Evolutionary conservation across 2,797 vertebrate genomes (phyloP).

Genomic region (Spatula versicolor): DNA sequence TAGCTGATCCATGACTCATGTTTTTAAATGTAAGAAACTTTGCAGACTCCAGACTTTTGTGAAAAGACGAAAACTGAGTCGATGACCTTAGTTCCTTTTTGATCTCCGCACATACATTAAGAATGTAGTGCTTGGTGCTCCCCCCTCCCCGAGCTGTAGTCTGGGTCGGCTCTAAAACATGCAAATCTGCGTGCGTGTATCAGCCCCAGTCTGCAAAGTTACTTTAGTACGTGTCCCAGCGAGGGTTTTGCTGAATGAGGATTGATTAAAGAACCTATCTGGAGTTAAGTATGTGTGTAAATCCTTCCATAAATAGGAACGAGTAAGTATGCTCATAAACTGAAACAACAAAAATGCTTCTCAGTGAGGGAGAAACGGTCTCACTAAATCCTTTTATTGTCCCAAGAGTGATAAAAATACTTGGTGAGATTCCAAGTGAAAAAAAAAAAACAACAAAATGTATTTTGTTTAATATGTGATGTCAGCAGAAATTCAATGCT

Average conservation of each 20-base stretch:
- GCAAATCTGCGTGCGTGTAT: background rate
- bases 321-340: constrained; percentile 42
- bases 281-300: constrained; percentile 53
- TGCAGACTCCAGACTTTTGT: background rate
- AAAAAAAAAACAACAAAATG: constrained; percentile 22
- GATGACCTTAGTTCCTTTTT: background rate
- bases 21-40: constrained; percentile 4
- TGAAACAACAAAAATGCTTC: constrained; percentile 40
- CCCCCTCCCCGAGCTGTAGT: background rate
- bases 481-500: constrained; percentile 50
- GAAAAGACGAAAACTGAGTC: background rate
- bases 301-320: constrained; percentile 53
- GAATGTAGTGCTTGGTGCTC: background rate
- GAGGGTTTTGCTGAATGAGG: constrained; percentile 50
- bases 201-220: constrained; percentile 12
- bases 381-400: constrained; percentile 10
- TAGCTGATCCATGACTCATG: background rate
- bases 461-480: constrained; percentile 53
- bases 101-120: background rate
- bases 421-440: constrained; percentile 47
- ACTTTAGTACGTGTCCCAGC: background rate
- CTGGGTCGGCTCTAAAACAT: background rate
- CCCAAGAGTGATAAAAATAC: constrained; percentile 32
- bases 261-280: constrained; percentile 55
- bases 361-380: constrained; percentile 30